Conservation (phyloP, 2,888 invertebrate species). For the Azorinus chamasolen region DNA sequence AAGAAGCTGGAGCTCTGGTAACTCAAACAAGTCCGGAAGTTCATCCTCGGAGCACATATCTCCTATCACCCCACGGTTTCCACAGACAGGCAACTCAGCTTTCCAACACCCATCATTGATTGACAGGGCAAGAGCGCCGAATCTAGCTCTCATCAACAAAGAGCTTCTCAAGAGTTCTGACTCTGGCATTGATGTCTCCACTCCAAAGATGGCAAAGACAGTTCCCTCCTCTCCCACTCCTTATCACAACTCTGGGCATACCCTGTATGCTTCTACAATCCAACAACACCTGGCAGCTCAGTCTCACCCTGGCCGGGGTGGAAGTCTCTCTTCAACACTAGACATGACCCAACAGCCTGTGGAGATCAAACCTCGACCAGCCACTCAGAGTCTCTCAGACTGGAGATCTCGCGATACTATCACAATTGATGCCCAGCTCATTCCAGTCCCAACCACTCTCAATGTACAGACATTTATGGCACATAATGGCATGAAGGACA, state of each 20-base stretch:
- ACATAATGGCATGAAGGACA: conserved; percentile 59
- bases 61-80: conserved; percentile 80
- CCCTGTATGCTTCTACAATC: conserved; percentile 62
- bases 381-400: conserved; percentile 58
- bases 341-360: conserved; percentile 11
- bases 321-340: conserved; percentile 41
- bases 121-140: conserved; percentile 49
- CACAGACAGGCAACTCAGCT: conserved; percentile 64
- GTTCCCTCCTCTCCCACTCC: conserved; percentile 52
- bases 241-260: conserved; percentile 12
- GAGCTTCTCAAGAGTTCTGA: conserved; percentile 78
- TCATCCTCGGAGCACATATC: conserved; percentile 82
- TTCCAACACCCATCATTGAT: conserved; percentile 71
- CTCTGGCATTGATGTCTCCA: conserved; percentile 80
- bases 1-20: conserved; percentile 79
- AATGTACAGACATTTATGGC: conserved; percentile 34
- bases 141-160: conserved; percentile 70
- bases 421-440: conserved; percentile 59
- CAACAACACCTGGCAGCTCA: conserved; percentile 70
- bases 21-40: conserved; percentile 80
- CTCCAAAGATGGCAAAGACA: conserved; percentile 65
- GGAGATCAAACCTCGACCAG: conserved; percentile 47
- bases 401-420: conserved; percentile 46
- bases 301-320: conserved; percentile 37
- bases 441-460: conserved; percentile 39